Evolutionary conservation across 1,140 invertebrate genomes (phyloP).

Genomic region (Carcinoscorpius rotundicauda): DNA sequence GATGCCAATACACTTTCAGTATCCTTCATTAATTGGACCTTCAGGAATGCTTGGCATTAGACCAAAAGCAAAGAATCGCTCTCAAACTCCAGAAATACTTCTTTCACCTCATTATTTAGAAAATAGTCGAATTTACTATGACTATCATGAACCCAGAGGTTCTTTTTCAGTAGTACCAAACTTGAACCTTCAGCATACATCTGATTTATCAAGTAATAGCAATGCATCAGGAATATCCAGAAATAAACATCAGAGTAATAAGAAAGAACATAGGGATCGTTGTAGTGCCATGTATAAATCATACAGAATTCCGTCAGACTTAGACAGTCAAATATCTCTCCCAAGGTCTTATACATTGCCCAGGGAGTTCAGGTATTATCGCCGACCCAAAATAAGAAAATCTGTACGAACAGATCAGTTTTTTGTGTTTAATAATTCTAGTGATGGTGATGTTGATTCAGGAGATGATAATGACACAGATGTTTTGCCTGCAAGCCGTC

Average conservation of each 20-base stretch:
- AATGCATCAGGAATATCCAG: constrained; percentile 8
- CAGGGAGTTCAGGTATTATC: constrained; percentile 66
- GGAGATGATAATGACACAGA: constrained; percentile 24
- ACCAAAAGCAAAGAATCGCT: constrained; percentile 34
- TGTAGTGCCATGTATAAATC: constrained; percentile 37
- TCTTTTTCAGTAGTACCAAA: constrained; percentile 13
- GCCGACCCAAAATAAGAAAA: constrained; percentile 39
- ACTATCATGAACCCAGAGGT: constrained; percentile 27
- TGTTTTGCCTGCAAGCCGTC: background rate
- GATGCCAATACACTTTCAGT: constrained; percentile 4
- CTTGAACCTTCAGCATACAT: constrained; percentile 3
- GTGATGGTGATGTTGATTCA: constrained; percentile 50
- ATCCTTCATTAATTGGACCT: constrained; percentile 16
- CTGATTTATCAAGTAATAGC: constrained; percentile 20
- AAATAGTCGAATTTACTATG: constrained; percentile 29
- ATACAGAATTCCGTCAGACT: constrained; percentile 49
- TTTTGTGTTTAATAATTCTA: constrained; percentile 66
- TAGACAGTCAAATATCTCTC: constrained; percentile 61
- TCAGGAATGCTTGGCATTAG: constrained; percentile 11
- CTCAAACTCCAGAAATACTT: constrained; percentile 59
- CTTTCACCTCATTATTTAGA: constrained; percentile 55
- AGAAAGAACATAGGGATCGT: constrained; percentile 13
- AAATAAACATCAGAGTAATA: background rate
- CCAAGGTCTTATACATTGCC: constrained; percentile 71
- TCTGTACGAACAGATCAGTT: constrained; percentile 45